Conservation (phyloP, 2,113 vertebrate genomes). For the Pungitius pungitius region DNA sequence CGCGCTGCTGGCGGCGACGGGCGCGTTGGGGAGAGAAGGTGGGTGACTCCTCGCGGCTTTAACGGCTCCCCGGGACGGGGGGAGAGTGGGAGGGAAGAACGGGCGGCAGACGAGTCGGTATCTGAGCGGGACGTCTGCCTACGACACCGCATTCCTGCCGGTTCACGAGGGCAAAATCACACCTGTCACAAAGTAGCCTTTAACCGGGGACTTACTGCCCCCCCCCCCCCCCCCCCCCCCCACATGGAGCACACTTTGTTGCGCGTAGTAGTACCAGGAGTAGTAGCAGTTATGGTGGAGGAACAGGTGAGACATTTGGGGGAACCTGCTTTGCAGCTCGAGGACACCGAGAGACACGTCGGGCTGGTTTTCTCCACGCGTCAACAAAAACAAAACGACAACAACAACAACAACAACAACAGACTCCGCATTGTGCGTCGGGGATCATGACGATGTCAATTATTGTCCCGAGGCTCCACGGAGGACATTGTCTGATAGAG, state of each 20-base stretch:
- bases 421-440: constrained; percentile 61
- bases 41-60: constrained; percentile 60
- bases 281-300: not conserved
- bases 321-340: constrained; percentile 63
- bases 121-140: not conserved
- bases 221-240: not conserved
- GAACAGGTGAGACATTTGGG: constrained; percentile 34
- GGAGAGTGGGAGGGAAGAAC: not conserved
- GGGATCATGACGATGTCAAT: constrained; percentile 76
- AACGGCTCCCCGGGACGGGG: not conserved
- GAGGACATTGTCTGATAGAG: constrained; percentile 72
- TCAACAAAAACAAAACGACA: constrained; percentile 67
- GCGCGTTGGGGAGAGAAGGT: constrained; percentile 81
- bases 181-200: constrained; percentile 58
- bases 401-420: constrained; percentile 40
- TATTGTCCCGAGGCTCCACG: constrained; percentile 70
- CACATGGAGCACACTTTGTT: not conserved
- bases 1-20: constrained; percentile 73
- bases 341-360: constrained; percentile 20
- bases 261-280: not conserved
- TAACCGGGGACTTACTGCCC: not conserved
- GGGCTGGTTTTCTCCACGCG: constrained; percentile 13
- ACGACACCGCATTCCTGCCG: constrained; percentile 64
- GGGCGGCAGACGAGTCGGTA: too few species aligned
- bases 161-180: constrained; percentile 31